Evolutionary conservation across 2,888 invertebrate genomes (phyloP), one percentile per base, ranked within the genome.

Genomic region (Drosophila neotestacea): DNA sequence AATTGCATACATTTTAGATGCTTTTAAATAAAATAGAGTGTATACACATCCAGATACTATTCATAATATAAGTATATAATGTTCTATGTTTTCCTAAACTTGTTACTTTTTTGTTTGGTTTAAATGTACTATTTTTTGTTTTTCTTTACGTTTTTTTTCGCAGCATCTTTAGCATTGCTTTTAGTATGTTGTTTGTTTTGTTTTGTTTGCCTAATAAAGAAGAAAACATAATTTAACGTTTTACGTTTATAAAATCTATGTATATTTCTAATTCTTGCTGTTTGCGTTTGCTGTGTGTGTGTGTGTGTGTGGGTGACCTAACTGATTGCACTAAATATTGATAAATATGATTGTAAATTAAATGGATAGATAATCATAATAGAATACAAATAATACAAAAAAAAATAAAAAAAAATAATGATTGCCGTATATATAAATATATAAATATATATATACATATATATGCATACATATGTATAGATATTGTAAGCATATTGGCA

Each of bases 201-300:
- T 60, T 32, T 56, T 36, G 27, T 59, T 52, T 47, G 56, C 44
- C 48, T 70, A 44, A 47, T 56, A 36, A 64, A 41, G 58, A 62
- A 61, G 61, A 60, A 73, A 70, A 58, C 70, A 64, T 38, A 55
- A 54, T 72, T 58, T 34, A 72, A 69, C 73, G 70, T 76, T 70
- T 60, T 58, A 70, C 62, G 61, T 73, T 66, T 59, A 56, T 62
- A 44, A 44, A 46, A 46, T 46, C 30, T 46, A 30, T 30, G 60
- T 22, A 70, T 55, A 52, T 56, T 72, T 32, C 55, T 60, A 67
- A 41, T 46, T 54, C 30, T 58, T 47, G 41, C 50, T 36, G 27
- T 64, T 9, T 22, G 1, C 22, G 1, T 22, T 22, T 22, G 22
- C 22, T 16, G 22, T 22, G 30, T n/a, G 32, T 32, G 36, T 60